Percentiles rank a stretch among this genome's conserved stretches.
Evolutionary conservation across 2,113 vertebrate species (phyloP).

Genomic region (Rattus rattus): DNA sequence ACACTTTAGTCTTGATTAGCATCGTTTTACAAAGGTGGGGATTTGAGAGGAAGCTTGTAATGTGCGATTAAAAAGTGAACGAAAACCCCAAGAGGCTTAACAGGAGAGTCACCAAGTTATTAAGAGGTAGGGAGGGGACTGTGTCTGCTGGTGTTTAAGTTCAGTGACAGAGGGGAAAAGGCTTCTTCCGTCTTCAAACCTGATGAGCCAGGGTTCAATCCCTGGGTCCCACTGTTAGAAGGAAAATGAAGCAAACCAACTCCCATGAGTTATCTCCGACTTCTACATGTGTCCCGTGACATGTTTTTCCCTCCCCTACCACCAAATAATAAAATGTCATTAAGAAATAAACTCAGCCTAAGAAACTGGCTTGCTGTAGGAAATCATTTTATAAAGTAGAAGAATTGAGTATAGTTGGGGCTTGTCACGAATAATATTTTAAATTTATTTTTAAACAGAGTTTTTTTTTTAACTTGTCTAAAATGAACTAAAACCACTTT

Average conservation of each 20-base stretch:
- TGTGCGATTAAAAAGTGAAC: not conserved
- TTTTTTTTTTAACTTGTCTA: not conserved
- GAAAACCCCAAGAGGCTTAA: not conserved
- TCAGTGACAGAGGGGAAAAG: not conserved
- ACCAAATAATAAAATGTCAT: not conserved
- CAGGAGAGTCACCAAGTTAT: not conserved
- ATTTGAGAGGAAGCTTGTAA: conserved; percentile 32
- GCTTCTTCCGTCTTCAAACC: not conserved
- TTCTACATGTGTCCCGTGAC: not conserved
- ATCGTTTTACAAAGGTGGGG: not conserved
- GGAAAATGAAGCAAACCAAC: not conserved
- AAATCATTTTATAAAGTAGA: conserved; percentile 20
- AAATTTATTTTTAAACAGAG: conserved; percentile 19
- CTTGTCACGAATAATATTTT: not conserved
- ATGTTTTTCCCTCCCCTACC: too few species aligned
- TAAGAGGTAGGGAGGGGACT: not conserved
- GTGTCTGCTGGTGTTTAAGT: conserved; percentile 8
- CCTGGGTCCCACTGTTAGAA: not conserved
- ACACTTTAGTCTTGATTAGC: conserved; percentile 18
- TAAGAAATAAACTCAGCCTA: not conserved
- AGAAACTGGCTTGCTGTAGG: not conserved
- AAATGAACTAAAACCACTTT: not conserved
- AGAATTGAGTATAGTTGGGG: not conserved
- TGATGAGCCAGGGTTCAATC: not conserved
- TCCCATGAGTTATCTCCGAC: not conserved